These are phyloP conservation scores for Notechis scutatus DNA, from an alignment of 2,113 vertebrate genomes.

Conservation along the genomic window DNA sequence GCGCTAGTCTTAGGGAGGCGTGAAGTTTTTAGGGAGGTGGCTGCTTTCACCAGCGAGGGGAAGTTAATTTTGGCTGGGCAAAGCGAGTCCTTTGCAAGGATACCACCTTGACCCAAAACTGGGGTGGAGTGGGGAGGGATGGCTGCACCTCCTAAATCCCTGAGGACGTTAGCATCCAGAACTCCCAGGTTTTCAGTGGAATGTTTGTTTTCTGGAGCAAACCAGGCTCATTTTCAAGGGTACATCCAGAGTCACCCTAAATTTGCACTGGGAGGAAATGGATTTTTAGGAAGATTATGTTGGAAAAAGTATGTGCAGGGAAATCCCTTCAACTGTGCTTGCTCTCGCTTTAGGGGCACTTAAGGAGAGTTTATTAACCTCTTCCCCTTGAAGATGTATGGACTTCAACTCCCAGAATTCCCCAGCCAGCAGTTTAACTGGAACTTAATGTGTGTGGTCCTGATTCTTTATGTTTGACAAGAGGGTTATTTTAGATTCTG, in stretches of 20 bases:
- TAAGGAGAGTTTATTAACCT: background rate
- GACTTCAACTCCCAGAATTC: background rate
- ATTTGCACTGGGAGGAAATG: background rate
- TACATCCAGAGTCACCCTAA: background rate
- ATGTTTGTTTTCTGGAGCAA: background rate
- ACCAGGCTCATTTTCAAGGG: background rate
- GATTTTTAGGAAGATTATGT: background rate
- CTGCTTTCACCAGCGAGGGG: background rate
- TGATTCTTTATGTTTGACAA: background rate
- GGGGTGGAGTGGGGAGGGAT: conserved; percentile 31
- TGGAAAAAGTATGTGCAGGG: background rate
- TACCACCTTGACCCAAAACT: conserved; percentile 43
- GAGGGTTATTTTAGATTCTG: conserved; percentile 42
- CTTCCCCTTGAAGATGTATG: background rate
- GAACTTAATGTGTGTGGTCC: background rate
- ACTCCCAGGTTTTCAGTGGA: background rate
- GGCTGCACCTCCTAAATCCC: background rate
- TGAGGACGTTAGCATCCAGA: background rate
- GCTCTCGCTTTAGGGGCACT: background rate
- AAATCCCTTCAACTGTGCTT: background rate
- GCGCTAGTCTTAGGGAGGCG: background rate
- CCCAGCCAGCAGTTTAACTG: background rate
- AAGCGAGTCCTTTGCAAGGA: background rate
- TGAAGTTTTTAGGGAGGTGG: background rate
- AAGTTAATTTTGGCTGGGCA: background rate